Evolutionary conservation across 2,888 invertebrate species (phyloP), one percentile per base, ranked within the genome.

Genomic region (Cheilosia variabilis): DNA sequence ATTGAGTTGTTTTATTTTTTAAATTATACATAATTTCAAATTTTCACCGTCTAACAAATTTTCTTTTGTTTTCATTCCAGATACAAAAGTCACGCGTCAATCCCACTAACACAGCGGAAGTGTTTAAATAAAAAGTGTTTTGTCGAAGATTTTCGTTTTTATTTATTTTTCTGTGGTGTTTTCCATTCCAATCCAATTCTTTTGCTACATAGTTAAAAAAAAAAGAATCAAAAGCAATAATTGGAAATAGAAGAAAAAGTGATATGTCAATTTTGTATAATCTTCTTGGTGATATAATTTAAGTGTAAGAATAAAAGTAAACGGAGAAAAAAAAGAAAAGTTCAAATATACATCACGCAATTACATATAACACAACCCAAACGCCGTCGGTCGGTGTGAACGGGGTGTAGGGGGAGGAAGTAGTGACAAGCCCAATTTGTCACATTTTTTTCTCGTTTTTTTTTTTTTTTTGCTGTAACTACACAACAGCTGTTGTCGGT

Each of bases 371-470:
- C 24, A 62, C n/a, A 77, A 60, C 62, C 73, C 24, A 53, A 45
- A 31, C 22, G n/a, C 27, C 47, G 52, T 65, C 45, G 19, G n/a
- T n/a, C 9, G 47, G 52, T 52, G 24, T 52, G 52, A 52, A 75
- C 41, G 31, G 57, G 75, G 63, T 52, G 6, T 10, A 50, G 27
- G 73, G 75, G 69, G 69, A 6, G 75, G 17, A 75, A 65, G 9
- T n/a, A 65, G 84, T 84, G 84, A 63, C 80, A 69, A 79, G 58
- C 45, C 17, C n/a, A 53, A 80, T 75, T 80, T 82, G 82, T 82
- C 77, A 82, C 63, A 27, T 15, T 47, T 68, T 76, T 66, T 27
- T 27, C 6, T 27, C 27, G 27, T 0, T 27, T 27, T 41, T 43
- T 27, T 31, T 27, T 31, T 52, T 57, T 31, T 2, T 41, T 65